Conservation (phyloP, 1,140 invertebrate genomes). For the Lucilia sericata region DNA sequence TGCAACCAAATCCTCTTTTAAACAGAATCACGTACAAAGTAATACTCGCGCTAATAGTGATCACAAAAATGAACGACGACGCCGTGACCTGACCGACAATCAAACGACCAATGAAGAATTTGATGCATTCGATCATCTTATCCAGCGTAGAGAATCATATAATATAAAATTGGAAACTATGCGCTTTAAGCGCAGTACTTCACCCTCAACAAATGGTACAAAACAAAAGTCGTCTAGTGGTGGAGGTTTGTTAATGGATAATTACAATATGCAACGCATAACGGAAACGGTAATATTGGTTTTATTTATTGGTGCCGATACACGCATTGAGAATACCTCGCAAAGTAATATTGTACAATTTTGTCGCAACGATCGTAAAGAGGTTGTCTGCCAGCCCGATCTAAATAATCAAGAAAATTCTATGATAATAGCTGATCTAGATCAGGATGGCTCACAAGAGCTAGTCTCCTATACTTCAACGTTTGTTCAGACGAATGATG, state of each 20-base stretch:
- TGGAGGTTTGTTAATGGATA: conserved; percentile 48
- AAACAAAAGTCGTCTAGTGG: conserved; percentile 38
- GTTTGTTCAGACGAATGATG: conserved; percentile 70
- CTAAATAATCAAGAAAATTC: conserved; percentile 77
- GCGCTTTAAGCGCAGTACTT: conserved; percentile 40
- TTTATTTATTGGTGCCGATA: conserved; percentile 78
- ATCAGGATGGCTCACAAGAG: conserved; percentile 79
- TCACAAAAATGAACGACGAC: conserved; percentile 47
- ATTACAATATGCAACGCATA: conserved; percentile 68
- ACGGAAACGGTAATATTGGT: conserved; percentile 81
- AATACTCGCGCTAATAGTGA: conserved; percentile 41
- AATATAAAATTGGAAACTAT: conserved; percentile 44
- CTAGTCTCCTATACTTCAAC: conserved; percentile 80
- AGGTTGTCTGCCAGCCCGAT: conserved; percentile 78
- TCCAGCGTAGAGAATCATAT: conserved; percentile 57
- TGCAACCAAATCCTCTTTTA: neutral
- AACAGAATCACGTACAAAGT: conserved; percentile 28
- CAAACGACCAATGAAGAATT: conserved; percentile 51
- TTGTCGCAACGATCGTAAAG: conserved; percentile 71
- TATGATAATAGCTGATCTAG: conserved; percentile 78
- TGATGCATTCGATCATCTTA: conserved; percentile 57
- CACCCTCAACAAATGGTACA: conserved; percentile 33
- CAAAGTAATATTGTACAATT: conserved; percentile 79
- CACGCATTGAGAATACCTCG: conserved; percentile 79
- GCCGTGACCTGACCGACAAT: conserved; percentile 36